phyloP scores from a whole-genome alignment of 2,113 vertebrate species.

The Paradisaea rubra region DNA sequence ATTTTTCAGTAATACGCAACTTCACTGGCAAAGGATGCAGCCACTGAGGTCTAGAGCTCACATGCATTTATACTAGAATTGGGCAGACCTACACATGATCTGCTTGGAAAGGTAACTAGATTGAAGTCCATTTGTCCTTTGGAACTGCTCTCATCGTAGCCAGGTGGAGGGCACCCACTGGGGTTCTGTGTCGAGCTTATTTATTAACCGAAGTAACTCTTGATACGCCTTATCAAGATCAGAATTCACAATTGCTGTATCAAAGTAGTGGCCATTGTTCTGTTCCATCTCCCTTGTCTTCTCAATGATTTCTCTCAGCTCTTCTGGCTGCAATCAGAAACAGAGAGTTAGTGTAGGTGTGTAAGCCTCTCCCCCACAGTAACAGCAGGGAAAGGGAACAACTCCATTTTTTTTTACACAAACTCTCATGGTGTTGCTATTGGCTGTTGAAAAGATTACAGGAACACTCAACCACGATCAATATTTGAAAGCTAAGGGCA shows the following conservation, averaged over 20 bases:
- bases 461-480: background rate
- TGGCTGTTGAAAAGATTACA: background rate
- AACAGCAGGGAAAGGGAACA: background rate
- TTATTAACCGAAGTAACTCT: conserved; percentile 86
- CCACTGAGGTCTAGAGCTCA: background rate
- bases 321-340: conserved; percentile 81
- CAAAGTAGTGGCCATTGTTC: conserved; percentile 89
- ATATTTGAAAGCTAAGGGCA: background rate
- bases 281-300: conserved; percentile 96
- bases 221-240: conserved; percentile 88
- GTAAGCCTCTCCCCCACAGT: background rate
- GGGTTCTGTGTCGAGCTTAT: conserved; percentile 94
- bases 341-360: background rate
- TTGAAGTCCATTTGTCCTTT: background rate
- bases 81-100: background rate
- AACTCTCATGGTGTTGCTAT: background rate
- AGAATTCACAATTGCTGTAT: conserved; percentile 85
- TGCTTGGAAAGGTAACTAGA: background rate
- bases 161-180: conserved; percentile 96
- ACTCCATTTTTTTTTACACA: background rate
- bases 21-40: conserved; percentile 5
- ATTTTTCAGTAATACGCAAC: background rate
- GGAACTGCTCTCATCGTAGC: conserved; percentile 75
- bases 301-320: conserved; percentile 89
- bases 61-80: background rate